A percentile compares a stretch with the other conserved stretches of the same genome.
Conservation (phyloP, 2,797 vertebrate genomes). For the Borostomias antarcticus region DNA sequence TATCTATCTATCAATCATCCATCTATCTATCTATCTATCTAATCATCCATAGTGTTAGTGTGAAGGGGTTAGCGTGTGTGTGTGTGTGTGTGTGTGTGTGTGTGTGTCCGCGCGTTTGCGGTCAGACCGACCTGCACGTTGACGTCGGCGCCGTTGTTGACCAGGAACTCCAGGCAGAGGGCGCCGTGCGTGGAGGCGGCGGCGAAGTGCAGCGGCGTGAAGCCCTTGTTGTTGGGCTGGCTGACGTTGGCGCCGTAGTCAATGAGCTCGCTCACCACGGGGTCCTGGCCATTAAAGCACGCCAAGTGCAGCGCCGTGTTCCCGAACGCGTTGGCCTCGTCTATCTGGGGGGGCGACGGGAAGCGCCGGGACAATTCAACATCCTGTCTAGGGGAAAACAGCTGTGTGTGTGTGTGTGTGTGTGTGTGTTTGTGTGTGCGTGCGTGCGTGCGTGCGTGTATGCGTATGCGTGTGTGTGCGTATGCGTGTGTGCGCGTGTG, state of each 20-base stretch:
- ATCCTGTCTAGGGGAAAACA: background rate
- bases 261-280: slow-evolving; percentile 93
- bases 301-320: slow-evolving; percentile 96
- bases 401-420: background rate
- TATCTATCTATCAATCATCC: too few relatives aligned
- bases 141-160: slow-evolving; percentile 94
- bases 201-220: slow-evolving; percentile 96
- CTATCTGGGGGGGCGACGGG: slow-evolving; percentile 77
- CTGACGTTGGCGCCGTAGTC: slow-evolving; percentile 96
- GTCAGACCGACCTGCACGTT: slow-evolving; percentile 86
- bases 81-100: too few relatives aligned
- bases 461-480: background rate
- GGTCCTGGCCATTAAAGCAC: slow-evolving; percentile 94
- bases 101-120: too few relatives aligned
- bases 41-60: too few relatives aligned
- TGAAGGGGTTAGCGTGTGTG: too few relatives aligned
- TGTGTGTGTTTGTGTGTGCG: background rate
- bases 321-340: slow-evolving; percentile 92
- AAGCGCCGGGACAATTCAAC: background rate
- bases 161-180: slow-evolving; percentile 91
- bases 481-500: background rate
- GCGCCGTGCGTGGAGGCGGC: slow-evolving; percentile 94
- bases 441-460: background rate
- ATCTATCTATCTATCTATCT: too few relatives aligned
- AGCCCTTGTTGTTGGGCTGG: slow-evolving; percentile 94